Evolutionary conservation across 2,888 invertebrate species (phyloP), one percentile per base, ranked within the genome.

Genomic region (Tetranychus piercei): DNA sequence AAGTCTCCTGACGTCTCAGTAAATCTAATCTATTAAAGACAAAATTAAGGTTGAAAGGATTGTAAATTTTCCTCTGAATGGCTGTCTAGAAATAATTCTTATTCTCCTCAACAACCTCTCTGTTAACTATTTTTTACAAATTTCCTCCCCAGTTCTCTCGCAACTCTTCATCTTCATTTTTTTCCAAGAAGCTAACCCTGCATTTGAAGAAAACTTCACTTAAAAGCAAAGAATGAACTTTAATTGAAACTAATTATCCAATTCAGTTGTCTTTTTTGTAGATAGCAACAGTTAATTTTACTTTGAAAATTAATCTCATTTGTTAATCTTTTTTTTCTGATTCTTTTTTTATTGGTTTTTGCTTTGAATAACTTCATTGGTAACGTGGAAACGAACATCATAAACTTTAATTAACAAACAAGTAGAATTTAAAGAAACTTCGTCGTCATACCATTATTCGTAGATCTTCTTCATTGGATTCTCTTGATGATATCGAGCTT

Each of bases 401-500:
- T 15, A 55, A 55, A 55, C 15, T 9, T 7, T 55, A 15, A 55
- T 55, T 55, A 15, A 34, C 34, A 34, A 34, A 1, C 34, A n/a
- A 9, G 9, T 45, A 55, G 55, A 55, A 55, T 55, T 55, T 55
- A 15, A 55, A 55, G 15, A 55, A 55, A 55, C 15, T 55, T 55
- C 55, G 55, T 1, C 55, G 55, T 55, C 55, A 55, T 7, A 55
- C 55, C 9, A 55, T 55, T 15, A 55, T 55, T 55, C 55, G 55
- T 55, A 55, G 55, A 55, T 15, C 55, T 55, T 55, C 73, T 74
- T 22, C 66, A 18, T 44, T 73, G 23, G n/a, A 67, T 23, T 34
- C 72, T 74, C 18, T 44, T 76, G 77, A 69, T 74, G 77, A 65
- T 76, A 77, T 73, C 72, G 76, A 20, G 6, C 55, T 55, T 55